These are phyloP conservation scores for Turritopsis rubra DNA, from an alignment of 30 jellyfish, hydroid and myxozoan genomes.

Conservation along the genomic window DNA sequence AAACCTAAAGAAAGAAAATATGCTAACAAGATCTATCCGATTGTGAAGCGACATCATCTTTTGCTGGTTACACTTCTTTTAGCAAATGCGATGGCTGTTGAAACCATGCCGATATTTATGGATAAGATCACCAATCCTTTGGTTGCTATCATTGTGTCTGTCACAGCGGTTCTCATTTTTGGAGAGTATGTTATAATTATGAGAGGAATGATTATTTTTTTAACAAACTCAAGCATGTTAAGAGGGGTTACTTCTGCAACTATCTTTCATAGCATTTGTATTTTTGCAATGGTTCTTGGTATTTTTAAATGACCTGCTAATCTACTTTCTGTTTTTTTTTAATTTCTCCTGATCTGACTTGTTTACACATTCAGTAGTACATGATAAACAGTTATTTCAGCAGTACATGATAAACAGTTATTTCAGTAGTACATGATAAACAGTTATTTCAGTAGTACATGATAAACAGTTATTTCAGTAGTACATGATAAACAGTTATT, in stretches of 20 bases:
- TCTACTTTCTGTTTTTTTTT: not conserved
- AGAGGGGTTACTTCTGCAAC: not conserved
- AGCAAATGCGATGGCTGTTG: constrained; percentile 43
- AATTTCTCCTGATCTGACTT: not conserved
- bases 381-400: too few relatives aligned
- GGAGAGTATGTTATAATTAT: constrained; percentile 43
- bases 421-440: too few relatives aligned
- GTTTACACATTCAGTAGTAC: too few relatives aligned
- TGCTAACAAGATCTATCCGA: constrained; percentile 33
- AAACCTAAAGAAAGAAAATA: constrained; percentile 33
- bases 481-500: too few relatives aligned
- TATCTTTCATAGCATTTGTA: not conserved
- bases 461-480: too few relatives aligned
- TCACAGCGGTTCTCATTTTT: constrained; percentile 42
- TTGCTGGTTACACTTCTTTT: constrained; percentile 39
- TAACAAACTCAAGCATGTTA: too few relatives aligned
- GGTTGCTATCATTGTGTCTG: constrained; percentile 39
- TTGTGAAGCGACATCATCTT: constrained; percentile 34
- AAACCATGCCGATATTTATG: constrained; percentile 49
- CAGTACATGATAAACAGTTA: too few relatives aligned
- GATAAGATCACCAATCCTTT: constrained; percentile 42
- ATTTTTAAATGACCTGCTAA: too few relatives aligned
- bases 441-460: too few relatives aligned
- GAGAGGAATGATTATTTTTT: too few relatives aligned
- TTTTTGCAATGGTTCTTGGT: too few relatives aligned